Evolutionary conservation across 2,797 vertebrate species (phyloP).

Genomic region (Lophotriccus pileatus): DNA sequence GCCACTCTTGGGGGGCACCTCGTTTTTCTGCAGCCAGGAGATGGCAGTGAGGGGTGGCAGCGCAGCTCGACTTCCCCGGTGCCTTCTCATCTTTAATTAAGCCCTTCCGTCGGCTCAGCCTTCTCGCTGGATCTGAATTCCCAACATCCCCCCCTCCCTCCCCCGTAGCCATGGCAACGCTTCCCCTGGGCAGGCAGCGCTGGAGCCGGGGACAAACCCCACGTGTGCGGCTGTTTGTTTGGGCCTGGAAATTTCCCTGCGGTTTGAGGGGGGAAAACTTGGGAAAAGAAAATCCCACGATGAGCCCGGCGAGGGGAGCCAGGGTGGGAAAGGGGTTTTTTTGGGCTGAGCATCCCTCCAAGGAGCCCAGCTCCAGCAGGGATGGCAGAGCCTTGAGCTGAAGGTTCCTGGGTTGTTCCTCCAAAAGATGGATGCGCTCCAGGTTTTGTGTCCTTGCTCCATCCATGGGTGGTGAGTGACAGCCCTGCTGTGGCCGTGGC

Average conservation of each 20-base stretch:
- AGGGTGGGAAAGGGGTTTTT: fast-evolving
- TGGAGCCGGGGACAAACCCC: neutral
- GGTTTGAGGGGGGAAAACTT: neutral
- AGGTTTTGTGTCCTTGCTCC: fast-evolving
- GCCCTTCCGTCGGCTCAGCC: neutral
- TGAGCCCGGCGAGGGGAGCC: fast-evolving
- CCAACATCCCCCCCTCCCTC: too few relatives aligned
- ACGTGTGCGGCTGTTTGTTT: neutral
- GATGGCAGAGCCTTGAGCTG: neutral
- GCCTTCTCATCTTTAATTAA: constrained; percentile 55
- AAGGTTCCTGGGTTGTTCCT: neutral
- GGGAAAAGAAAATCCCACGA: neutral
- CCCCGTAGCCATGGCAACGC: constrained; percentile 1
- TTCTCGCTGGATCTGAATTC: neutral
- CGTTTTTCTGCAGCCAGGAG: neutral
- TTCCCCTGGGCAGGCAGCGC: neutral
- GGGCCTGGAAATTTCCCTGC: constrained; percentile 16
- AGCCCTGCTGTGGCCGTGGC: neutral
- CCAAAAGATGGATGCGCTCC: neutral
- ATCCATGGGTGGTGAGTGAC: fast-evolving
- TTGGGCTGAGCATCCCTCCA: neutral
- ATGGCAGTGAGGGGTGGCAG: neutral
- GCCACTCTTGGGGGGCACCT: fast-evolving
- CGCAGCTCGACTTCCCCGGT: neutral
- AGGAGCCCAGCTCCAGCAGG: neutral